Evolutionary conservation across 2,113 vertebrate species (phyloP).

Genomic region (Lampris incognitus): DNA sequence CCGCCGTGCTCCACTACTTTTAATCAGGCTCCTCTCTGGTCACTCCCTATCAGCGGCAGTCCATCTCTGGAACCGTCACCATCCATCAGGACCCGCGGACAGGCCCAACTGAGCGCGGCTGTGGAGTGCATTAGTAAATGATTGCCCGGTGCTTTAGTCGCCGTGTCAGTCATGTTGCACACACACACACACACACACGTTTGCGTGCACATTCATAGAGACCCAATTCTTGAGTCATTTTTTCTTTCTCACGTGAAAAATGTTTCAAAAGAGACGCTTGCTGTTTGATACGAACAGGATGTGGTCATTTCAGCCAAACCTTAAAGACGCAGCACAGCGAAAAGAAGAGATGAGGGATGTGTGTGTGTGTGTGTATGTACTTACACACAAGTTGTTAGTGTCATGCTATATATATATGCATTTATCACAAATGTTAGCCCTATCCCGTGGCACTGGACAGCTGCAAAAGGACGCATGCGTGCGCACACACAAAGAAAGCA

Average conservation of each 20-base stretch:
- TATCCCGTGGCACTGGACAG: background rate
- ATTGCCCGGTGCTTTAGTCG: slow-evolving; percentile 78
- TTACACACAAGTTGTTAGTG: too few species aligned
- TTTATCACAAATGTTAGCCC: too few species aligned
- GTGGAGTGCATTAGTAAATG: slow-evolving; percentile 89
- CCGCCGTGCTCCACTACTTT: slow-evolving; percentile 88
- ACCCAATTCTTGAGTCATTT: slow-evolving; percentile 37
- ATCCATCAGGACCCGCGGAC: slow-evolving; percentile 88
- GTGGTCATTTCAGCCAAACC: background rate
- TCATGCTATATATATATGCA: too few species aligned
- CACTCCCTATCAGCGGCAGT: slow-evolving; percentile 91
- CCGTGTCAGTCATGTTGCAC: slow-evolving; percentile 68
- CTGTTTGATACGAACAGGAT: slow-evolving; percentile 31
- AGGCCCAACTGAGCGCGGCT: slow-evolving; percentile 80
- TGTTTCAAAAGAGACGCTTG: slow-evolving; percentile 30
- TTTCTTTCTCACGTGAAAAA: slow-evolving; percentile 26
- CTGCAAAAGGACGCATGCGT: slow-evolving; percentile 7
- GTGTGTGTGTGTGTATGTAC: too few species aligned
- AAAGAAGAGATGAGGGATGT: too few species aligned
- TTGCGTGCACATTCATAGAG: slow-evolving; percentile 25
- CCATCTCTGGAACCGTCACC: slow-evolving; percentile 80
- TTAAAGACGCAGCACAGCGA: background rate
- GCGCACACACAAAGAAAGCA: slow-evolving; percentile 21
- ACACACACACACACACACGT: background rate
- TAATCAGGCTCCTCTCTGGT: slow-evolving; percentile 89